Base-by-base conservation (phyloP, 2,888 invertebrate genomes). In the Steinernema scapterisci region DNA sequence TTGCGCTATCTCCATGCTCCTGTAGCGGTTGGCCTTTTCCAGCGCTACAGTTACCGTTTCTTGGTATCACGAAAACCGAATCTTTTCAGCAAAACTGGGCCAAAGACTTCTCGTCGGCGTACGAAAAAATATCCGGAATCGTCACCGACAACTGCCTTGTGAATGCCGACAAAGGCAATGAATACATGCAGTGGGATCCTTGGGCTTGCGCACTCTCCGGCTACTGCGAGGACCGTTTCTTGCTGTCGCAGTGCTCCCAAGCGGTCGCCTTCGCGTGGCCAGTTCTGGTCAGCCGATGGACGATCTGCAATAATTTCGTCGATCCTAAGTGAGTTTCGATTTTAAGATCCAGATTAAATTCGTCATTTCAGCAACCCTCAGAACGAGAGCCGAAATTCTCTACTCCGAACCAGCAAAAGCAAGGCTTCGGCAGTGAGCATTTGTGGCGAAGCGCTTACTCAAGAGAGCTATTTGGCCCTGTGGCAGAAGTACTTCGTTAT, bases 401-500 rank as follows among this genome's bases (percentile, higher is more conserved):
- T 99, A 27, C 89, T 99, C 77, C 91, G 97, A 75, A 92, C 94
- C 81, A 89, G 88, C 79, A 87, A 87, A 77, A 83, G 83, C 77
- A 87, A 87, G 74, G 81, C 79, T 19, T 78, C 80, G 7, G 76
- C 81, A 1, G 72, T 70, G 25, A 72, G 83, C n/a, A 73, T 85
- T 21, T 84, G 83, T 72, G 82, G 82, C 21, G 85, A 84, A 63
- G 63, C 82, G 25, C 76, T 86, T 21, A 84, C 80, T n/a, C 84
- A 87, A 43, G 97, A 97, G 88, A 92, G 94, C 44, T 95, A 97
- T 89, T 92, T 97, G 91, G 94, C 94, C 89, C 91, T 99, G 27
- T 99, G 99, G 86, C 85, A 95, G 88, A 97, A 97, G 90, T 97
- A 97, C 89, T 92, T 96, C 84, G 94, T 95, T 19, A 93, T 97